These are phyloP conservation scores for Corythoichthys haematopterus DNA, from an alignment of 2,113 vertebrate genomes.

Conservation along the genomic window DNA sequence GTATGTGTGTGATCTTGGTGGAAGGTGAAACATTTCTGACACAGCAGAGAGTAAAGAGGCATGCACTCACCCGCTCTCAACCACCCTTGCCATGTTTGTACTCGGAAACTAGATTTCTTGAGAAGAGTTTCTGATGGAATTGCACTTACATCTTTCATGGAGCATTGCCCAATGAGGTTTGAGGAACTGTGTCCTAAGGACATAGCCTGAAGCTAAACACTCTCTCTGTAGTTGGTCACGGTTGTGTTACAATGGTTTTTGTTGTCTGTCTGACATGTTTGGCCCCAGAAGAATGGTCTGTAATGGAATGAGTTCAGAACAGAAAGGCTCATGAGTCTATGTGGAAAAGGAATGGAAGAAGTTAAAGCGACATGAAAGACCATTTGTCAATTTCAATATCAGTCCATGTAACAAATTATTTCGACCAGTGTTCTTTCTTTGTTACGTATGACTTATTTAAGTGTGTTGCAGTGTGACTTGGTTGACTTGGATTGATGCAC, in stretches of 20 bases:
- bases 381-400: conserved; percentile 68
- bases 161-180: conserved; percentile 76
- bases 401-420: conserved; percentile 35
- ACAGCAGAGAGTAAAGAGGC: conserved; percentile 44
- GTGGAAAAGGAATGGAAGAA: conserved; percentile 34
- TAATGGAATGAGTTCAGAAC: conserved; percentile 62
- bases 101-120: conserved; percentile 46
- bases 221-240: conserved; percentile 70
- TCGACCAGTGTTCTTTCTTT: conserved; percentile 47
- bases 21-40: conserved; percentile 67
- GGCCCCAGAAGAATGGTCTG: conserved; percentile 40
- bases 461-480: conserved; percentile 22
- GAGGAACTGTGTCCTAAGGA: conserved; percentile 74
- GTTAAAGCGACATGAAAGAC: conserved; percentile 58
- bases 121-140: conserved; percentile 64
- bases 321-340: conserved; percentile 44
- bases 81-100: conserved; percentile 38
- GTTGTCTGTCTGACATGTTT: conserved; percentile 28
- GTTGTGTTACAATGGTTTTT: conserved; percentile 47
- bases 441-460: conserved; percentile 54
- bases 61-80: conserved; percentile 14
- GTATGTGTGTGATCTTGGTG: conserved; percentile 16
- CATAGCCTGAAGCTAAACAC: conserved; percentile 80
- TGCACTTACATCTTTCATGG: conserved; percentile 84
- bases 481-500: not conserved